These are phyloP conservation scores for Glaucomys volans DNA, from an alignment of 2,113 vertebrate species.

Conservation along the genomic window DNA sequence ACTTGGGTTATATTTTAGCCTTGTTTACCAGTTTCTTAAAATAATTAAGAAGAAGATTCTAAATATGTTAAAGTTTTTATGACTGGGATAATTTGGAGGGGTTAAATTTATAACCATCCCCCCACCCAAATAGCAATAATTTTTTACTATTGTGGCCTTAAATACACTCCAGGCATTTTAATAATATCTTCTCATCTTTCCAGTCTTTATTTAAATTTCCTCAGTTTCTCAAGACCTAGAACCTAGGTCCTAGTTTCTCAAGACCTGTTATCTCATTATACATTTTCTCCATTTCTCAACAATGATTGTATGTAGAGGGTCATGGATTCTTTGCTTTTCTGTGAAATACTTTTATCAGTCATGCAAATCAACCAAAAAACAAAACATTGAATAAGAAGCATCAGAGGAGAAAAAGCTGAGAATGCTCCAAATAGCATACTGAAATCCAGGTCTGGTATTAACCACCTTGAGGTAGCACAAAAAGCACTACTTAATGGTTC, in stretches of 20 bases:
- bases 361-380: not conserved
- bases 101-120: not conserved
- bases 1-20: not conserved
- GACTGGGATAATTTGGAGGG: not conserved
- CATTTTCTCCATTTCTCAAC: not conserved
- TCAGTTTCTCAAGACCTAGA: not conserved
- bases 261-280: not conserved
- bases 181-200: not conserved
- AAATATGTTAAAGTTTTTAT: not conserved
- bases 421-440: not conserved
- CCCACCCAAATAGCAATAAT: not conserved
- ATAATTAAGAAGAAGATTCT: not conserved
- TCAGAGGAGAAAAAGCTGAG: fast-evolving
- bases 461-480: not conserved
- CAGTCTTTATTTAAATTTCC: not conserved
- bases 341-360: not conserved
- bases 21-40: not conserved
- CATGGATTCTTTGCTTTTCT: not conserved
- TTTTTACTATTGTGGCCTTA: not conserved
- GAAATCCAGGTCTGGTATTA: not conserved
- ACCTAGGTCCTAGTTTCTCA: too few relatives aligned
- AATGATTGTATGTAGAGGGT: not conserved
- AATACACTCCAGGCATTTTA: not conserved
- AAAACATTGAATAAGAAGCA: not conserved
- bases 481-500: too few relatives aligned